Percentiles rank a stretch among this genome's conserved stretches.
Conservation (phyloP, 2,797 vertebrate genomes). For the Crenuchus spilurus region DNA sequence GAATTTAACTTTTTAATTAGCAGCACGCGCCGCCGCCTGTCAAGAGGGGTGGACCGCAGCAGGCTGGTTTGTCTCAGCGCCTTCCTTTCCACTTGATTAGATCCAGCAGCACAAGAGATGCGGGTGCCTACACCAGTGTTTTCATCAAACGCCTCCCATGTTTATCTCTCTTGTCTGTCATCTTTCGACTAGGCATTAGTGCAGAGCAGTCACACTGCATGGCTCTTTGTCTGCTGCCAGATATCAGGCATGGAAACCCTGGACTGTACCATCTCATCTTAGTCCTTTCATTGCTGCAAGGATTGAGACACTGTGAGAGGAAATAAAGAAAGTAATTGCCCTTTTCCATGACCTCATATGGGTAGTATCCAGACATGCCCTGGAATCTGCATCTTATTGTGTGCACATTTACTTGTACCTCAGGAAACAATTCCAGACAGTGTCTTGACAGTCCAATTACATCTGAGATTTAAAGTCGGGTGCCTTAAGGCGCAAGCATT, state of each 20-base stretch:
- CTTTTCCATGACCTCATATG: conserved; percentile 38
- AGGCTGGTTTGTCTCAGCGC: conserved; percentile 62
- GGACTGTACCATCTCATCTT: not conserved
- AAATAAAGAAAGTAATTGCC: conserved; percentile 34
- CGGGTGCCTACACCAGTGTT: conserved; percentile 54
- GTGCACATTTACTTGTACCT: conserved; percentile 50
- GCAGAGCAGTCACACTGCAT: not conserved
- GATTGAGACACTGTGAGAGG: not conserved
- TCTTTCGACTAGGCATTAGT: conserved; percentile 52
- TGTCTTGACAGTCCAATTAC: conserved; percentile 59
- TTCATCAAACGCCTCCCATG: conserved; percentile 61
- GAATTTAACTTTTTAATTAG: conserved; percentile 85
- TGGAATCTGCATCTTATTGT: conserved; percentile 50
- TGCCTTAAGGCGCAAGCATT: conserved; percentile 45
- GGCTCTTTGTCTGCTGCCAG: not conserved
- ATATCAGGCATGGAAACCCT: not conserved
- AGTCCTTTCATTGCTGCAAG: not conserved
- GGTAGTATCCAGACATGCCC: conserved; percentile 43
- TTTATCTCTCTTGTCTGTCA: conserved; percentile 55
- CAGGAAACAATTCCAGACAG: conserved; percentile 48
- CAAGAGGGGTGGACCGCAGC: conserved; percentile 66
- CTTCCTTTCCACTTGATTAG: conserved; percentile 70
- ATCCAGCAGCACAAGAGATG: conserved; percentile 61
- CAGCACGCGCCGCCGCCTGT: conserved; percentile 65
- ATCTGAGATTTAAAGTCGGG: conserved; percentile 59